Conservation (phyloP, 2,113 vertebrate species). For the Myiagra hebetior region DNA sequence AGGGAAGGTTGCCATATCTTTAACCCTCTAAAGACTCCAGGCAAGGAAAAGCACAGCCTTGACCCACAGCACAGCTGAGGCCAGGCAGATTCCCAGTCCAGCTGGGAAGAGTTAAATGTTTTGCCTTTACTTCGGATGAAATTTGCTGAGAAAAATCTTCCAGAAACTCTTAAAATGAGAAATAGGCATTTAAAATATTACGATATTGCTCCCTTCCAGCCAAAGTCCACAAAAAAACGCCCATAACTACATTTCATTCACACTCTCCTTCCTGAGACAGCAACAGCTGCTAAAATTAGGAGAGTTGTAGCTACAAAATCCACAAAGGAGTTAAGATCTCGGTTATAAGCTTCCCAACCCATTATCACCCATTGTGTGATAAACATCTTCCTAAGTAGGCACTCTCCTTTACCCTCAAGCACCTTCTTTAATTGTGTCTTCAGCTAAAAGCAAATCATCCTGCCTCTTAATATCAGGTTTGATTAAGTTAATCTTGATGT, state of each 20-base stretch:
- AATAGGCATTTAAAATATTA: background rate
- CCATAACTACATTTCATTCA: background rate
- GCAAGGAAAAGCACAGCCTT: background rate
- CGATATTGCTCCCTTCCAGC: background rate
- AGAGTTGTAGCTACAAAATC: background rate
- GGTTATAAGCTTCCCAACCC: constrained; percentile 15
- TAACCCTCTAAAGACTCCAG: background rate
- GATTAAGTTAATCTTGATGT: constrained; percentile 65
- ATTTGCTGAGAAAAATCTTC: background rate
- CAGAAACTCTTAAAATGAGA: background rate
- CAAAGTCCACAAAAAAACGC: background rate
- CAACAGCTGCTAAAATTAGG: background rate
- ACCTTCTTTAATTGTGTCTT: constrained; percentile 66
- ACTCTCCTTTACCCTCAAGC: constrained; percentile 61
- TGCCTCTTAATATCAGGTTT: constrained; percentile 63
- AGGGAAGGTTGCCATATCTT: fast-evolving
- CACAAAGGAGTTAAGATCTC: constrained; percentile 38
- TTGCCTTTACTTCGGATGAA: background rate
- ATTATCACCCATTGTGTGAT: constrained; percentile 30
- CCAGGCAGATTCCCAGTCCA: background rate
- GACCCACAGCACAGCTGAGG: background rate
- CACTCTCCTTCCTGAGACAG: background rate
- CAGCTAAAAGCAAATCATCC: constrained; percentile 60
- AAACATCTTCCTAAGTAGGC: constrained; percentile 45
- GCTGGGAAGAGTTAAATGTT: background rate